phyloP scores from a whole-genome alignment of 2,113 vertebrate genomes.

The Platichthys flesus region DNA sequence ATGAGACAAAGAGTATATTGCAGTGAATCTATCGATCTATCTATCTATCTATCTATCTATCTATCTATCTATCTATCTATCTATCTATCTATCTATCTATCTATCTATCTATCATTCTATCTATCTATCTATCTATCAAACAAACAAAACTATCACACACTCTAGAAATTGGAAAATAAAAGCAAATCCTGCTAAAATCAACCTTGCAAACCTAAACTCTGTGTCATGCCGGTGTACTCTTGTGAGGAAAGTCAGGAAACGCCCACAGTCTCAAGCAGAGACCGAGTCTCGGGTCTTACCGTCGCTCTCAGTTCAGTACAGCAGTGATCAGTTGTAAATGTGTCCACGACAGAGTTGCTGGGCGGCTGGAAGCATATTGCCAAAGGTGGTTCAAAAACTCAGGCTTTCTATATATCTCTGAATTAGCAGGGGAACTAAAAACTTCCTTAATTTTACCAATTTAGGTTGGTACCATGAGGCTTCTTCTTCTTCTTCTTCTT shows the following conservation, averaged over 20 bases:
- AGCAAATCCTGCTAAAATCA: constrained; percentile 10
- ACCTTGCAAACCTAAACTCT: neutral
- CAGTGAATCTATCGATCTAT: neutral
- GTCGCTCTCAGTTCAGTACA: constrained; percentile 16
- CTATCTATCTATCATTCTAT: neutral
- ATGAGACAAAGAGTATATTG: neutral
- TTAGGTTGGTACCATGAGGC: constrained; percentile 77
- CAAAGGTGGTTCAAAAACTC: constrained; percentile 78
- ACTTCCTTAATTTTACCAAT: constrained; percentile 84
- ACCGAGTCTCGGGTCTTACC: constrained; percentile 63
- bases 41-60: neutral
- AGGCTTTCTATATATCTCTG: constrained; percentile 80
- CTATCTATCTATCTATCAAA: neutral
- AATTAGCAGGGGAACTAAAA: constrained; percentile 85
- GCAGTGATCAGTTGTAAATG: constrained; percentile 23
- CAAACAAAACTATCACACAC: neutral
- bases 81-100: no score
- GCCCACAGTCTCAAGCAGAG: constrained; percentile 49
- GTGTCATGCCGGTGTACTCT: neutral
- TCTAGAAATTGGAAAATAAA: no score
- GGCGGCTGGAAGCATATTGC: constrained; percentile 71
- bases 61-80: neutral
- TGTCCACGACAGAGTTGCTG: constrained; percentile 56
- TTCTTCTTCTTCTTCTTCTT: constrained; percentile 71
- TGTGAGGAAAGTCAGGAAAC: constrained; percentile 60